Conservation (phyloP, 2,888 invertebrate species). For the Drepanosiphum platanoidis region DNA sequence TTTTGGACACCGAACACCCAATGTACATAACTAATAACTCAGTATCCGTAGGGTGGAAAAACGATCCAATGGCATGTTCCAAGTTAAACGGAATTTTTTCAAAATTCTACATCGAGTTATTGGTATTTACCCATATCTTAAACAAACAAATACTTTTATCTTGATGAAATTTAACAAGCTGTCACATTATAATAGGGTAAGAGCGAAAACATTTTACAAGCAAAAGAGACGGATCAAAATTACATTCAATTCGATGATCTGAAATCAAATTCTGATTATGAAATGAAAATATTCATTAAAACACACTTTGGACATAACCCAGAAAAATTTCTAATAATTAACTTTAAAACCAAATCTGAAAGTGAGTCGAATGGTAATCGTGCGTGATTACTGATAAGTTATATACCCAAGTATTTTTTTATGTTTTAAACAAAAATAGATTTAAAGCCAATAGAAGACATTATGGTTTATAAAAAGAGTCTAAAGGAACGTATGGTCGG, state of each 20-base stretch:
- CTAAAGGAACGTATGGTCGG: not conserved
- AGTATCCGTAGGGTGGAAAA: constrained; percentile 8
- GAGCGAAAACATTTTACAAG: not conserved
- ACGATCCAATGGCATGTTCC: not conserved
- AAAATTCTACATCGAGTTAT: not conserved
- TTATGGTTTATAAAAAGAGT: constrained; percentile 29
- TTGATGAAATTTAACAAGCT: not conserved
- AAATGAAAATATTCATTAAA: constrained; percentile 25
- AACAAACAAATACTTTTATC: too few species aligned
- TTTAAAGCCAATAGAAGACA: not conserved
- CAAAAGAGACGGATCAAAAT: constrained; percentile 4
- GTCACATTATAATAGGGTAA: not conserved
- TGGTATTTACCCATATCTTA: not conserved
- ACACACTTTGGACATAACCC: not conserved
- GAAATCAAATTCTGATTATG: not conserved
- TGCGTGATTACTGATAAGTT: too few species aligned
- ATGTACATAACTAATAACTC: not conserved
- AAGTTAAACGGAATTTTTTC: constrained; percentile 24
- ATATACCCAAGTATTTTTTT: not conserved
- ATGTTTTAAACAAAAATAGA: not conserved
- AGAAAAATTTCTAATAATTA: not conserved
- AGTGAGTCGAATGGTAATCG: too few species aligned
- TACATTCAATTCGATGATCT: not conserved
- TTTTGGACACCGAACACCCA: not conserved
- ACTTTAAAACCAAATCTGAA: not conserved